phyloP scores from a whole-genome alignment of 2,797 vertebrate species.

The Spea hammondii region DNA sequence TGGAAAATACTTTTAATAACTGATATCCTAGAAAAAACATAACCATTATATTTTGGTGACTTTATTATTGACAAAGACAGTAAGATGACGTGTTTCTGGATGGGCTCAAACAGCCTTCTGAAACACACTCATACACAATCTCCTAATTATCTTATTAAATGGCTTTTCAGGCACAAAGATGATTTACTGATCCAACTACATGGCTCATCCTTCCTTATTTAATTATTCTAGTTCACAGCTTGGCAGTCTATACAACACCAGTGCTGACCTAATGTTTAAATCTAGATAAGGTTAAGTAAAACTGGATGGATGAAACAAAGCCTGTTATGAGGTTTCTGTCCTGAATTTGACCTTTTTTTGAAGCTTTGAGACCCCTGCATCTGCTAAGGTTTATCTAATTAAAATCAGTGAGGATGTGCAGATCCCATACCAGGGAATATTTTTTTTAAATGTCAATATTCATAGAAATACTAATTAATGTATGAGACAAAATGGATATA shows the following conservation, averaged over 20 bases:
- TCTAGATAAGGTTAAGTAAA: slow-evolving; percentile 19
- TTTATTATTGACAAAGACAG: slow-evolving; percentile 36
- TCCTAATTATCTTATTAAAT: slow-evolving; percentile 51
- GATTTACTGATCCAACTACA: slow-evolving; percentile 48
- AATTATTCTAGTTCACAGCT: slow-evolving; percentile 51
- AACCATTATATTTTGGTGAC: slow-evolving; percentile 6
- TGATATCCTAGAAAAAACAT: slow-evolving; percentile 19
- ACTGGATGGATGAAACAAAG: slow-evolving; percentile 26
- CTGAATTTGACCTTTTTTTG: slow-evolving; percentile 37
- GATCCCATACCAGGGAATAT: background rate
- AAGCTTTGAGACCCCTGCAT: background rate
- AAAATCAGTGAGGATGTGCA: background rate
- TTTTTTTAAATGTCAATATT: background rate
- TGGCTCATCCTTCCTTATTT: slow-evolving; percentile 50
- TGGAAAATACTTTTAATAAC: slow-evolving; percentile 18
- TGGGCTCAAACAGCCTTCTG: slow-evolving; percentile 21
- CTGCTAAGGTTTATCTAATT: background rate
- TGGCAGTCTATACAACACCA: slow-evolving; percentile 44
- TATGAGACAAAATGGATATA: too few species aligned
- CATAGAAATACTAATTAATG: background rate
- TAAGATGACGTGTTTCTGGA: slow-evolving; percentile 31
- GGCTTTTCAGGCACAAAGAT: slow-evolving; percentile 45
- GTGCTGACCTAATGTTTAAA: slow-evolving; percentile 35
- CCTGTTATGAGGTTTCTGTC: slow-evolving; percentile 28
- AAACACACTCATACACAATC: slow-evolving; percentile 18